Evolutionary conservation across 2,113 vertebrate species (phyloP), one percentile per base, ranked within the genome.

Genomic region (Choloepus hoffmanni): DNA sequence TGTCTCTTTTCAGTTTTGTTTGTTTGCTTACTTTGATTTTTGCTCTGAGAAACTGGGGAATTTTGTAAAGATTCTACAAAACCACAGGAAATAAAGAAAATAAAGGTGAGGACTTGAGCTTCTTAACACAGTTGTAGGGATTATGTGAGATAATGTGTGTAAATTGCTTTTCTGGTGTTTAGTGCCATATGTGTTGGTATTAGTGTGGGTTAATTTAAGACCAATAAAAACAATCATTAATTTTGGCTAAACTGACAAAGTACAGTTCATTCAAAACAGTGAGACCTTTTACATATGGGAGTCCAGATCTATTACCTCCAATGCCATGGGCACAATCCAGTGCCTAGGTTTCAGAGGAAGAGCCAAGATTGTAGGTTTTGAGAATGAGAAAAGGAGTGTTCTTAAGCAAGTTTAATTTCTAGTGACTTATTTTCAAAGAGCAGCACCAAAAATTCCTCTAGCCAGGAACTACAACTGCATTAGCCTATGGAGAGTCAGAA

Each of bases 131-230:
- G 43, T 68, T 86, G 7, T 90, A 63, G 50, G 70, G 43, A 73
- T 95, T 84, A 76, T 62, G 5, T 43, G 12, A 92, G 28, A 36
- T 68, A 73, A 78, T 94, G 9, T 40, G 87, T 53, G 21, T 70
- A 92, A 89, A 90, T 73, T 68, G 5, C 16, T 76, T 95, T 85
- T 92, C 89, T 79, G 90, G 19, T 78, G 48, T 92, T 79, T 90
- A 83, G 50, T 94, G 28, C 4, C 15, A 63, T 62, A 50, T 78
- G 55, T 87, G 84, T 74, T 93, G 53, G 86, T 79, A 50, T 92
- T 50, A 53, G 19, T 77, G 33, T 92, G 50, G 26, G 82, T 45
- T 92, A 89, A 85, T 67, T 93, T 94, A 63, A 82, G 45, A 65
- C 53, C 4, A 92, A 92, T 87, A 73, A 79, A 86, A 87, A 50